Base-by-base conservation (phyloP, 1,140 invertebrate genomes). In the Drosophila truncata region DNA sequence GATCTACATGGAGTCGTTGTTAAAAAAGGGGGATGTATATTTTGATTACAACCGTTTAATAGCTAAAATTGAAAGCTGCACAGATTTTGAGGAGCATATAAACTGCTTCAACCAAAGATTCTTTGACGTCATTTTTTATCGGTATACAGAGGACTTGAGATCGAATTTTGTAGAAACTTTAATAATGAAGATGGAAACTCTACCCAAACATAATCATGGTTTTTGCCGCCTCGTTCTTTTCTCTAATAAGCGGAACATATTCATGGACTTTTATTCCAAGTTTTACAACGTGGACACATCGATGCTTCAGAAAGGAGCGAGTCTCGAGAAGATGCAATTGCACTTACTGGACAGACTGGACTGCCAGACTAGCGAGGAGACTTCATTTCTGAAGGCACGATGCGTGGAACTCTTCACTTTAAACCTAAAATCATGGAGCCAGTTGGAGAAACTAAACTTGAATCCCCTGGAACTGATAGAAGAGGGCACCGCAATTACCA, bases 211-310 rank as follows among this genome's bases (percentile, higher is more conserved):
- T 13, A 18, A 31, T 6, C n/a, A 31, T 31, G 13, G 49, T 31
- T 52, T 31, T n/a, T 52, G 6, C 27, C 49, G 49, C 10, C 7
- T 52, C 10, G n/a, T 4, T 52, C 25, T 29, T 8, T 52, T 4
- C 4, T 5, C 6, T 29, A 3, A 0, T 0, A 0, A 52, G 2
- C 3, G 2, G 7, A 2, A 50, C 1, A 1, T 18, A 5, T 31
- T 52, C 0, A 29, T 2, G 6, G 1, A 52, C 5, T 52, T 18
- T 29, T 52, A 31, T 5, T 5, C 11, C 10, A 4, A 52, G 2
- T 4, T 4, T 8, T 52, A 52, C 27, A 31, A 52, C 4, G 49
- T 52, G 8, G 27, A 52, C n/a, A 13, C 8, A 14, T 29, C 27
- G 7, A 2, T 52, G 16, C 49, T 52, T 52, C 3, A 18, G 11